phyloP scores from a whole-genome alignment of 2,888 invertebrate genomes.

The Endomychus coccineus region DNA sequence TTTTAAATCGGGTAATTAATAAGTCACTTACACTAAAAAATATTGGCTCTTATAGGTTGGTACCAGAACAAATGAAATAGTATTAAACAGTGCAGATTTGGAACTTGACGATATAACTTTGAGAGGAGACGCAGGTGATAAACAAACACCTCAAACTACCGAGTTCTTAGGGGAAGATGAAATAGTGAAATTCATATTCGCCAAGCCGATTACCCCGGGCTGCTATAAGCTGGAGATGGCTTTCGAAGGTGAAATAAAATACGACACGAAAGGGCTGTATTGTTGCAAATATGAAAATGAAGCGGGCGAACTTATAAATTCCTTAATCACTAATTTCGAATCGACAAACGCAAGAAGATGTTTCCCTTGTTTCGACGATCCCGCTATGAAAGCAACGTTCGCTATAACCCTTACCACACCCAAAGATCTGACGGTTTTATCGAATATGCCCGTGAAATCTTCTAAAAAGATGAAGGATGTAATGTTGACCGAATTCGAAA shows the following conservation, averaged over 20 bases:
- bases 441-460: constrained; percentile 75
- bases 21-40: no score
- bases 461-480: constrained; percentile 23
- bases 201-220: constrained; percentile 50
- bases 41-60: no score
- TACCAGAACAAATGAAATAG: constrained; percentile 57
- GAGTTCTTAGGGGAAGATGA: constrained; percentile 52
- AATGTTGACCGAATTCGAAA: constrained; percentile 55
- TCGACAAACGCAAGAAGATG: constrained; percentile 84
- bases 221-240: constrained; percentile 55
- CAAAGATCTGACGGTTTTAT: constrained; percentile 73
- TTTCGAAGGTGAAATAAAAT: constrained; percentile 80
- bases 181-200: constrained; percentile 61
- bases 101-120: constrained; percentile 56
- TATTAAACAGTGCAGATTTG: constrained; percentile 72
- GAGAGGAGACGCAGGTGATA: constrained; percentile 42
- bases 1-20: no score
- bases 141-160: constrained; percentile 38
- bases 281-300: constrained; percentile 74
- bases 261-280: constrained; percentile 84
- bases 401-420: constrained; percentile 79
- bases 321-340: constrained; percentile 88
- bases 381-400: constrained; percentile 90
- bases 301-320: constrained; percentile 68
- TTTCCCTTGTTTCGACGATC: constrained; percentile 98